Percentiles rank a stretch among this genome's conserved stretches.
Evolutionary conservation across 2,113 vertebrate genomes (phyloP).

Genomic region (Phyllostomus hastatus): DNA sequence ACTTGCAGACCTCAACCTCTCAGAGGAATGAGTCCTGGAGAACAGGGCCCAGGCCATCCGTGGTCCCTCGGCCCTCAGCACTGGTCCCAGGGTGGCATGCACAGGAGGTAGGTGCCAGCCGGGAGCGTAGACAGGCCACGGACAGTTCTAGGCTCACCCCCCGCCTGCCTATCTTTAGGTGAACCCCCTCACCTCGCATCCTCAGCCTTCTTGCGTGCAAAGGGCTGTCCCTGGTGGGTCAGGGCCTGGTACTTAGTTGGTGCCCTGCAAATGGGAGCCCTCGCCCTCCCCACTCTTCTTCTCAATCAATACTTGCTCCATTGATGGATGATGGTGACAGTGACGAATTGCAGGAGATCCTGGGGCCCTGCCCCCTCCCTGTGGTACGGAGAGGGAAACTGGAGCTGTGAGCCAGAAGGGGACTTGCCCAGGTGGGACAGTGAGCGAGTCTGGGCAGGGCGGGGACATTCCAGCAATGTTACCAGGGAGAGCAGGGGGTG

Average conservation of each 20-base stretch:
- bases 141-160: not conserved
- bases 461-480: accelerated
- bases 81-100: not conserved
- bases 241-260: not conserved
- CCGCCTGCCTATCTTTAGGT: not conserved
- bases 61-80: not conserved
- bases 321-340: constrained; percentile 50
- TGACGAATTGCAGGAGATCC: constrained; percentile 29
- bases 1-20: not conserved
- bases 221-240: not conserved
- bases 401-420: not conserved
- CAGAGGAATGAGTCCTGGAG: not conserved
- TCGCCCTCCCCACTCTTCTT: not conserved
- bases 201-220: not conserved
- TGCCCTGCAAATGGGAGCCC: constrained; percentile 13
- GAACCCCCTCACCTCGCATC: not conserved
- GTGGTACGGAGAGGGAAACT: not conserved
- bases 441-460: not conserved
- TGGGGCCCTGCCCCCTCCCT: not conserved
- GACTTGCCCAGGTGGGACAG: not conserved
- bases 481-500: not conserved
- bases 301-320: constrained; percentile 56
- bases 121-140: not conserved
- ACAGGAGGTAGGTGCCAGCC: not conserved
- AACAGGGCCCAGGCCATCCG: not conserved